Evolutionary conservation across 2,797 vertebrate species (phyloP).

Genomic region (Mycteria americana): DNA sequence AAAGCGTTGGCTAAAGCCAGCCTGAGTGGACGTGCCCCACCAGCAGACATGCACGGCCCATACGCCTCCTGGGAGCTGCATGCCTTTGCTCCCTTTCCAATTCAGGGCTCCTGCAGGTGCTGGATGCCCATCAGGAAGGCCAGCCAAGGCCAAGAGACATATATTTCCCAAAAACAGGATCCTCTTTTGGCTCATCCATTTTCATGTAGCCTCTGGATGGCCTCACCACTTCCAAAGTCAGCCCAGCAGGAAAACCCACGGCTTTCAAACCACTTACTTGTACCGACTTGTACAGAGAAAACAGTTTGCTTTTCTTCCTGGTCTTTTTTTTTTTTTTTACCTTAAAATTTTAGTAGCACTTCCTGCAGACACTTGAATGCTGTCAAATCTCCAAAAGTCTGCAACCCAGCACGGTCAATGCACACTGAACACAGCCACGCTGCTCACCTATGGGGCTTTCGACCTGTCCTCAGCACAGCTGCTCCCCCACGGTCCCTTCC

Average conservation of each 20-base stretch:
- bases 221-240: background rate
- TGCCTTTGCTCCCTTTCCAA: background rate
- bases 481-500: background rate
- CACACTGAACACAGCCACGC: background rate
- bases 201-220: background rate
- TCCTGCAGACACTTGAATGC: background rate
- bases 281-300: background rate
- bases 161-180: background rate
- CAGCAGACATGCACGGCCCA: accelerated
- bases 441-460: background rate
- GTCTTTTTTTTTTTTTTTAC: background rate
- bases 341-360: background rate
- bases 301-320: background rate
- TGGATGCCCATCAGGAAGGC: background rate
- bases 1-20: background rate
- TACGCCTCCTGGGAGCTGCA: background rate
- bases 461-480: background rate
- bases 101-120: background rate
- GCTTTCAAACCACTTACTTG: background rate
- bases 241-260: background rate
- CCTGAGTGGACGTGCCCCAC: background rate
- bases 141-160: background rate
- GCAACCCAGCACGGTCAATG: background rate
- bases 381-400: background rate
- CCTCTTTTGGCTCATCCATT: background rate